Evolutionary conservation across 2,888 invertebrate species (phyloP).

Genomic region (Formica aserva): DNA sequence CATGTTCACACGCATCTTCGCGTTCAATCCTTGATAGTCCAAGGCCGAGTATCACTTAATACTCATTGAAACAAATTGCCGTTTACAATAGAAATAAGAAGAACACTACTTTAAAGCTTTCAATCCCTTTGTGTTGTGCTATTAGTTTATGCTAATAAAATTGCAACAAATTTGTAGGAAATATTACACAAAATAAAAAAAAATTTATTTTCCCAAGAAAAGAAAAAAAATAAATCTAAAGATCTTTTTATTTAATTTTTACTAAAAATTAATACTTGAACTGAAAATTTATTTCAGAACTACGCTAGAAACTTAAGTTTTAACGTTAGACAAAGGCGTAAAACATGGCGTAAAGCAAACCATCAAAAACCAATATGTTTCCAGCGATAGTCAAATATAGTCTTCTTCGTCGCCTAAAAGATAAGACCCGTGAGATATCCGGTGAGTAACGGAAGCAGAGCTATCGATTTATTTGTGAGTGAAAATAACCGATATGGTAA

Average conservation of each 20-base stretch:
- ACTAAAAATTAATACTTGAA: neutral
- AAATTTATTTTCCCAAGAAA: neutral
- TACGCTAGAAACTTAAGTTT: neutral
- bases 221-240: neutral
- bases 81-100: conserved; percentile 18
- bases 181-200: too few species aligned
- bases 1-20: conserved; percentile 30
- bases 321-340: neutral
- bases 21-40: conserved; percentile 27
- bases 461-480: conserved; percentile 63
- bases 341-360: conserved; percentile 11
- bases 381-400: conserved; percentile 25
- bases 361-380: conserved; percentile 19
- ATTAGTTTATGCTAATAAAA: neutral
- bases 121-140: neutral
- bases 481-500: conserved; percentile 22
- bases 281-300: neutral
- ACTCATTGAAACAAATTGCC: conserved; percentile 51
- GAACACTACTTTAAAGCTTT: conserved; percentile 7
- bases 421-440: conserved; percentile 60
- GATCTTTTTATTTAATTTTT: neutral
- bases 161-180: neutral
- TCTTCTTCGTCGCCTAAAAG: conserved; percentile 30
- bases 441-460: conserved; percentile 58
- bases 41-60: conserved; percentile 34